Conservation (phyloP, 1,140 invertebrate species). For the Diachasmimorpha longicaudata region DNA sequence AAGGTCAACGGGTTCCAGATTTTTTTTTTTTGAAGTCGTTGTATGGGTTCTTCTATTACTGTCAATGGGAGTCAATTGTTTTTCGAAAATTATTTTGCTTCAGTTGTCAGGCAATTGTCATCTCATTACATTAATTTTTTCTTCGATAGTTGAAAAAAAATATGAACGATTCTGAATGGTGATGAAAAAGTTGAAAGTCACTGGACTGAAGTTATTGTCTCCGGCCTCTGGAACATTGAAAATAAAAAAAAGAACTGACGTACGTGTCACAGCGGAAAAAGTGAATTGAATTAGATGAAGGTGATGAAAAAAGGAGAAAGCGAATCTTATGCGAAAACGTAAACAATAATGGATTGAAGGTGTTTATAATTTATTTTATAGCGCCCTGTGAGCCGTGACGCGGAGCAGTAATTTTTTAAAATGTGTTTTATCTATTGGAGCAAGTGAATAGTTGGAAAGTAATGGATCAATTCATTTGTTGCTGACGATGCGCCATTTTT, state of each 20-base stretch:
- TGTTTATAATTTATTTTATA: not conserved
- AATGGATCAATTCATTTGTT: not conserved
- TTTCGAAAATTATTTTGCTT: too few species aligned
- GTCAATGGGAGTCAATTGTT: too few species aligned
- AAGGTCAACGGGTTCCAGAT: too few species aligned
- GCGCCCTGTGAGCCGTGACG: slow-evolving; percentile 9
- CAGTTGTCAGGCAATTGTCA: too few species aligned
- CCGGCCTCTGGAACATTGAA: slow-evolving; percentile 7
- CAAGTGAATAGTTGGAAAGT: too few species aligned
- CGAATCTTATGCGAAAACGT: slow-evolving; percentile 7
- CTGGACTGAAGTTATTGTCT: slow-evolving; percentile 2
- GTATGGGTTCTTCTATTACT: too few species aligned
- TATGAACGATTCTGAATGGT: not conserved
- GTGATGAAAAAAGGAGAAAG: not conserved
- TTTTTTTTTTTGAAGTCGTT: too few species aligned
- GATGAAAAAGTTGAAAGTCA: not conserved
- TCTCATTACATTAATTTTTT: too few species aligned
- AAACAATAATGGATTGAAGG: not conserved
- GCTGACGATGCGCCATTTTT: not conserved
- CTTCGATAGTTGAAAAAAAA: not conserved
- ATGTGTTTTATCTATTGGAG: not conserved
- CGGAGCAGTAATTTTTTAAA: not conserved
- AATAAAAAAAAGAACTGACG: not conserved
- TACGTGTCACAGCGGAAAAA: not conserved
- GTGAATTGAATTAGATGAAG: not conserved